These are phyloP conservation scores for Trachops cirrhosus DNA, from an alignment of 2,797 vertebrate species.

Conservation along the genomic window DNA sequence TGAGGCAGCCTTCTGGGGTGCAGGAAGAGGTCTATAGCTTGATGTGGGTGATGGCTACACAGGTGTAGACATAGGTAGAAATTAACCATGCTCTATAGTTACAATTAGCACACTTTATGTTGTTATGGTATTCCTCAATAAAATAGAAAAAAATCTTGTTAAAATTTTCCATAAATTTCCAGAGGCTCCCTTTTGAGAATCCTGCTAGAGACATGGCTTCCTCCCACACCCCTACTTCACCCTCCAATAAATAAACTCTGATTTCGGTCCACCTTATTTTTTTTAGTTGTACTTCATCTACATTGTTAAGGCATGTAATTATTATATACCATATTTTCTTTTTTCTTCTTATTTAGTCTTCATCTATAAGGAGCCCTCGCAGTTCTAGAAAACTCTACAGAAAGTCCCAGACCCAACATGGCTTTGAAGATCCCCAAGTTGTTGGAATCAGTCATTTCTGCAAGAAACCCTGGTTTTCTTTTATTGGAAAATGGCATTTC, in stretches of 20 bases:
- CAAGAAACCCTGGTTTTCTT: neutral
- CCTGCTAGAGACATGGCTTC: neutral
- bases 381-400: neutral
- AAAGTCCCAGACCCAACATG: neutral
- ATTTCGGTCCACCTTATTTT: neutral
- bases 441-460: constrained; percentile 2
- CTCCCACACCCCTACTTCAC: neutral
- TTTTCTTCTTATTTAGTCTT: neutral
- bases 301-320: neutral
- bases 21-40: neutral
- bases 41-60: neutral
- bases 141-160: neutral
- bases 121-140: neutral
- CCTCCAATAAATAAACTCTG: neutral
- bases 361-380: neutral
- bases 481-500: neutral
- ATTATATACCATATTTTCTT: neutral
- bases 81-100: neutral
- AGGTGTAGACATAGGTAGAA: neutral
- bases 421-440: neutral
- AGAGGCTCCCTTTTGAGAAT: neutral
- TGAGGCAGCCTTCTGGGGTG: neutral
- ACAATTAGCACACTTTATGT: neutral
- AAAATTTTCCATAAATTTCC: neutral
- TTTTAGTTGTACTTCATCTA: neutral